Conservation (phyloP, 2,113 vertebrate species). For the Carassius carassius region DNA sequence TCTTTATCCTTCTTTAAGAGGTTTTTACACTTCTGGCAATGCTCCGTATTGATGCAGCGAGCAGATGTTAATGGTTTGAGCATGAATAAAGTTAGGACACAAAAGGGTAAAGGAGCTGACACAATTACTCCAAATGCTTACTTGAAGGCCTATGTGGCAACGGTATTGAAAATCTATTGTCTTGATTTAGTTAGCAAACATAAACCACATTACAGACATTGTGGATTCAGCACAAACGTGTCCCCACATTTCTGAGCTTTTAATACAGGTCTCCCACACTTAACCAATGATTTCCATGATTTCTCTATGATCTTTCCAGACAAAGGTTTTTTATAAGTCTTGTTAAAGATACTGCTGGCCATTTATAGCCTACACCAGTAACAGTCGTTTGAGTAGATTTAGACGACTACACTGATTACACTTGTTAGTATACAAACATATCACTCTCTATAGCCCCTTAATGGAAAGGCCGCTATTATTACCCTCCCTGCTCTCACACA, state of each 20-base stretch:
- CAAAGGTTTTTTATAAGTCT: neutral
- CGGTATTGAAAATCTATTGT: neutral
- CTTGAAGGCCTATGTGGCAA: neutral
- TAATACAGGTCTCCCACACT: neutral
- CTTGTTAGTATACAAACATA: neutral
- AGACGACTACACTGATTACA: neutral
- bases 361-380: neutral
- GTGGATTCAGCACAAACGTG: slow-evolving; percentile 14
- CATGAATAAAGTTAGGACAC: neutral
- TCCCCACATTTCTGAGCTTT: neutral
- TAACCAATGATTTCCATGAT: neutral
- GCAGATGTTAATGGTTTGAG: neutral
- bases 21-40: neutral
- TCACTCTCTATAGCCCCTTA: neutral
- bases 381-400: neutral
- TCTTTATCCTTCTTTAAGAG: neutral
- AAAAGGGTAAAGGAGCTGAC: slow-evolving; percentile 2
- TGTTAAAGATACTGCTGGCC: neutral
- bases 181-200: slow-evolving; percentile 18
- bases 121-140: neutral
- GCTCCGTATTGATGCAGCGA: neutral
- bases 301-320: neutral
- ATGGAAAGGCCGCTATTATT: neutral
- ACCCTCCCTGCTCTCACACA: neutral
- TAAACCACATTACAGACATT: neutral